Evolutionary conservation across 2,113 vertebrate species (phyloP), one percentile per base, ranked within the genome.

Genomic region (Ploceus nigricollis): DNA sequence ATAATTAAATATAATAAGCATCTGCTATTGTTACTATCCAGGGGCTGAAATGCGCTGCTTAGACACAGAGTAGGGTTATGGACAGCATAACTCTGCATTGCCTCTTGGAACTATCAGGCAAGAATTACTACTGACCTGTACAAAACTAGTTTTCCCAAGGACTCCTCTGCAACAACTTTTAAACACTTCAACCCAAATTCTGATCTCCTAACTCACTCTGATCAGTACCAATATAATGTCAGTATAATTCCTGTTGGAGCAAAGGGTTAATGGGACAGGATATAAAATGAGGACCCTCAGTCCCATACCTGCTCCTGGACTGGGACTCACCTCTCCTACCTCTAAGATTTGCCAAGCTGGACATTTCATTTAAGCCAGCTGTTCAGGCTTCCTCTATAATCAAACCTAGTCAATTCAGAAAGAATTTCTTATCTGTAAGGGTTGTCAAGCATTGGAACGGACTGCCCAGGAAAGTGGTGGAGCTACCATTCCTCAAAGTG

Each of bases 1-100:
- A 94, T 96, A 96, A 96, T 96, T 94, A 96, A 96, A 90, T 92
- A 68, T 88, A 95, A 95, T 93, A 95, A 96, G 64, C 93, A 94
- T 96, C 95, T 96, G 94, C 42, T 94, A 54, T 95, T 92, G 90
- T 91, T 96, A 56, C 58, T 91, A 82, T 63, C 93, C 51, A 86
- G 68, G 51, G 95, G 90, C 90, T 86, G 54, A 94, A 91, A 96
- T 66, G 35, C 25, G 8, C 40, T 93, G 47, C 72, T 92, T 90
- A 94, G 51, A 80, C 51, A 78, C 76, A 83, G 31, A 20, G 7
- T 8, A 51, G 11, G 10, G 37, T 68, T 95, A 63, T 22, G 31
- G 68, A 58, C n/a, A 78, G 47, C 64, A 48, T 64, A 90, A 80
- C 13, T 80, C 61, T 82, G 47, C 47, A 28, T 70, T 3, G 5